A percentile compares a stretch with the other conserved stretches of the same genome.
These are phyloP conservation scores for Dendrolimus houi DNA, from an alignment of 2,888 invertebrate species.

Conservation along the genomic window DNA sequence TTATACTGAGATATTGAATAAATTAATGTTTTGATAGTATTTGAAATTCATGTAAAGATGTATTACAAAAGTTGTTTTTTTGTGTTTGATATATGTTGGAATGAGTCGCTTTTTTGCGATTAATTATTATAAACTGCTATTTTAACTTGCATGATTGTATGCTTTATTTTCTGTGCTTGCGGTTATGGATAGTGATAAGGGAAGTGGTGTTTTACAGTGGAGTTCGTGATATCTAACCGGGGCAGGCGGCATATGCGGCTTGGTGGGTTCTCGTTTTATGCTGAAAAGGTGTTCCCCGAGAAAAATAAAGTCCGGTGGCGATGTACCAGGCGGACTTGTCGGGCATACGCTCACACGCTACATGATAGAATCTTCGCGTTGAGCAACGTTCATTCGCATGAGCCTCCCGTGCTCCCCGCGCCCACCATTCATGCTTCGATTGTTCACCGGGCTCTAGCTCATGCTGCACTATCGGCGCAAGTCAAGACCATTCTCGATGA, in stretches of 20 bases:
- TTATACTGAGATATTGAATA: background rate
- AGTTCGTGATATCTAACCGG: conserved; percentile 74
- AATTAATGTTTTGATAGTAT: background rate
- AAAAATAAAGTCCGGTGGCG: conserved; percentile 73
- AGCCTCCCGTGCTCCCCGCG: conserved; percentile 37
- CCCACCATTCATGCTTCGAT: conserved; percentile 3
- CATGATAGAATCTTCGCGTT: conserved; percentile 69
- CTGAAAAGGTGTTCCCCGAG: conserved; percentile 71
- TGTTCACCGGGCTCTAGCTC: conserved; percentile 27
- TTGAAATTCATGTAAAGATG: background rate
- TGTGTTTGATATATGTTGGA: background rate
- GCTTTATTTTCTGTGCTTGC: conserved; percentile 6
- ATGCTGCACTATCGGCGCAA: conserved; percentile 31
- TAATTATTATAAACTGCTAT: background rate
- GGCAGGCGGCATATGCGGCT: conserved; percentile 70
- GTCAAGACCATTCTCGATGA: conserved; percentile 53
- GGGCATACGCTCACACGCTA: conserved; percentile 69
- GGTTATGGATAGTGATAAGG: conserved; percentile 33
- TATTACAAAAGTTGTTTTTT: background rate
- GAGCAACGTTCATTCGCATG: conserved; percentile 67
- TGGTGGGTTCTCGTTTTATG: conserved; percentile 69
- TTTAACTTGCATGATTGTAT: conserved; percentile 4
- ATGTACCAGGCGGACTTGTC: conserved; percentile 68
- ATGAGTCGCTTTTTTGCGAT: conserved; percentile 1
- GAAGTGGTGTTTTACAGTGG: conserved; percentile 62